These are phyloP conservation scores for Nephila pilipes DNA, from an alignment of 1,140 invertebrate species.

Conservation along the genomic window DNA sequence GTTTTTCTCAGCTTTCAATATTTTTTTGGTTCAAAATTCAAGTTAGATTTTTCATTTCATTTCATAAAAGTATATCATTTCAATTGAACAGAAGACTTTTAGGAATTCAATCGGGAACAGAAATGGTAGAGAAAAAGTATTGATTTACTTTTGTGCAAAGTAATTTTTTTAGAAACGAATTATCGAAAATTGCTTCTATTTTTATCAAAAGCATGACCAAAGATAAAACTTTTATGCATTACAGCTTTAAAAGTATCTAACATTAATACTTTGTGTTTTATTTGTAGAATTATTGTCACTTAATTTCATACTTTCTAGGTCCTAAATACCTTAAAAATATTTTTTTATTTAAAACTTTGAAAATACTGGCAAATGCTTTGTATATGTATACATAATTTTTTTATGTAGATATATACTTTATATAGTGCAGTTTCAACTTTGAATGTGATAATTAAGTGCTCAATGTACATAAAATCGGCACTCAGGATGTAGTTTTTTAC, in stretches of 20 bases:
- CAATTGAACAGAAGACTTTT: background rate
- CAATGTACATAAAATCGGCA: background rate
- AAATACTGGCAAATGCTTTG: background rate
- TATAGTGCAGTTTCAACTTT: background rate
- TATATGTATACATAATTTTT: background rate
- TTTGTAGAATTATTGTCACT: background rate
- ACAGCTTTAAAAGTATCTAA: background rate
- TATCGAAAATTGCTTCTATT: background rate
- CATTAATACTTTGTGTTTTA: background rate
- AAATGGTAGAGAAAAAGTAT: background rate
- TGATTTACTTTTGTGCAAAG: background rate
- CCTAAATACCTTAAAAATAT: background rate
- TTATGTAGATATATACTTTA: background rate
- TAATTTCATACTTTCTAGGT: background rate
- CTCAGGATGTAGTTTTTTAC: background rate
- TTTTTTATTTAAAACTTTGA: background rate
- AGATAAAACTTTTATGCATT: background rate
- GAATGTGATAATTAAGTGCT: conserved; percentile 1
- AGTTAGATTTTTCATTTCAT: background rate
- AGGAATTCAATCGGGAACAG: background rate
- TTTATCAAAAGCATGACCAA: background rate
- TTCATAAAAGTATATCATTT: background rate
- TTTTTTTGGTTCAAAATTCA: background rate
- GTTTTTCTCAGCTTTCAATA: background rate
- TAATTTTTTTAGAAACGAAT: background rate